phyloP scores from a whole-genome alignment of 2,888 invertebrate genomes.

The Lasioglossum marginatum region DNA sequence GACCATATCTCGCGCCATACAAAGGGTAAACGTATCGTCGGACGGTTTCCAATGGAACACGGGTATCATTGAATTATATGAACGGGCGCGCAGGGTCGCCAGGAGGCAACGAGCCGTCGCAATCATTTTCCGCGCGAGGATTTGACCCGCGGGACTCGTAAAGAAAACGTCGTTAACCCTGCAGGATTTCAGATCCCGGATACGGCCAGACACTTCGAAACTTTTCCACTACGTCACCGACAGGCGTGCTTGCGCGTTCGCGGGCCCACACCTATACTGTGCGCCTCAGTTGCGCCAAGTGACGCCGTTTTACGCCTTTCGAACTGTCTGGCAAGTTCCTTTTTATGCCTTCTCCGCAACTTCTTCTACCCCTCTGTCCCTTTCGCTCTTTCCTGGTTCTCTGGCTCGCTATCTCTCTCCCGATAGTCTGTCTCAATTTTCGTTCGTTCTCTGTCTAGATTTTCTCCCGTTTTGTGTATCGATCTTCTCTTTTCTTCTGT shows the following conservation, averaged over 20 bases:
- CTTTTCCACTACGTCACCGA: conserved; percentile 64
- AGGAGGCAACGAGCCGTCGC: conserved; percentile 36
- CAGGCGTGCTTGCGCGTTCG: neutral
- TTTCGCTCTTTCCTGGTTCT: neutral
- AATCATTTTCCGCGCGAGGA: conserved; percentile 36
- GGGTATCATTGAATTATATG: conserved; percentile 40
- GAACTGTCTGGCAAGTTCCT: conserved; percentile 67
- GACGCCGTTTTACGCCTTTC: conserved; percentile 66
- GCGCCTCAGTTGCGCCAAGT: conserved; percentile 46
- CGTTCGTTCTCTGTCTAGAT: neutral
- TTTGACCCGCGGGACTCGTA: conserved; percentile 42
- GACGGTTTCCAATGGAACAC: neutral
- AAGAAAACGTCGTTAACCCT: conserved; percentile 57
- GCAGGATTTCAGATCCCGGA: conserved; percentile 47
- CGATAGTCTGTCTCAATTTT: neutral
- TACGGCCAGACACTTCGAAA: conserved; percentile 59
- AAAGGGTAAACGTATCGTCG: neutral
- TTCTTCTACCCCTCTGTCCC: neutral
- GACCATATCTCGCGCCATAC: neutral
- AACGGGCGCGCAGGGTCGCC: neutral
- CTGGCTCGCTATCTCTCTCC: too few species aligned
- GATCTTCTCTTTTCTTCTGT: too few species aligned
- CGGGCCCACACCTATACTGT: neutral
- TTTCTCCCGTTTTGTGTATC: neutral
- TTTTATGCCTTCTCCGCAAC: conserved; percentile 54